These are phyloP conservation scores for Babyrousa celebensis DNA, from an alignment of 2,797 vertebrate genomes.

Conservation along the genomic window DNA sequence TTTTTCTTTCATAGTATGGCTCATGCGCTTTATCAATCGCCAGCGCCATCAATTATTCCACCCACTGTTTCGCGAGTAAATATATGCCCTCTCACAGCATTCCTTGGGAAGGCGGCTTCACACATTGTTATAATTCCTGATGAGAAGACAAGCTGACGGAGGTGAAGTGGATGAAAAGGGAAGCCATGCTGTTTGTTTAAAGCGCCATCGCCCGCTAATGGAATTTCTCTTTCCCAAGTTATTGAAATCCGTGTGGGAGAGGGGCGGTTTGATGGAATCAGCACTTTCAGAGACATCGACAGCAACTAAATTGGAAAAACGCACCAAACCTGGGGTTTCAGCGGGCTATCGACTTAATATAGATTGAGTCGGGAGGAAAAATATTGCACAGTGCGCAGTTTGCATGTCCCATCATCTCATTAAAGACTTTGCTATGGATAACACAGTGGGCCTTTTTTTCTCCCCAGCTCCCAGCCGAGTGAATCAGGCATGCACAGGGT, in stretches of 20 bases:
- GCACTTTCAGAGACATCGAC: constrained; percentile 90
- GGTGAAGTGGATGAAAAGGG: constrained; percentile 15
- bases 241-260: constrained; percentile 89
- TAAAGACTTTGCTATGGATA: constrained; percentile 89
- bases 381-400: constrained; percentile 87
- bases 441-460: constrained; percentile 76
- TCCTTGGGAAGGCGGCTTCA: background rate
- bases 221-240: constrained; percentile 80
- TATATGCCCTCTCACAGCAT: background rate
- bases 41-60: background rate
- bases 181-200: constrained; percentile 74
- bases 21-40: background rate
- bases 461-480: constrained; percentile 81
- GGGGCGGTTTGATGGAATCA: constrained; percentile 89
- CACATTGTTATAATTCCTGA: constrained; percentile 45
- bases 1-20: background rate
- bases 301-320: constrained; percentile 91
- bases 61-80: background rate
- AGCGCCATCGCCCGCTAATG: constrained; percentile 68
- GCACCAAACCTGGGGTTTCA: constrained; percentile 90
- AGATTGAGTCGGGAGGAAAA: constrained; percentile 90
- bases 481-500: constrained; percentile 83
- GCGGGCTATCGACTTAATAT: constrained; percentile 90
- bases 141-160: constrained; percentile 74
- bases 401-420: constrained; percentile 89